Evolutionary conservation across 2,888 invertebrate species (phyloP).

Genomic region (Polia nebulosa): DNA sequence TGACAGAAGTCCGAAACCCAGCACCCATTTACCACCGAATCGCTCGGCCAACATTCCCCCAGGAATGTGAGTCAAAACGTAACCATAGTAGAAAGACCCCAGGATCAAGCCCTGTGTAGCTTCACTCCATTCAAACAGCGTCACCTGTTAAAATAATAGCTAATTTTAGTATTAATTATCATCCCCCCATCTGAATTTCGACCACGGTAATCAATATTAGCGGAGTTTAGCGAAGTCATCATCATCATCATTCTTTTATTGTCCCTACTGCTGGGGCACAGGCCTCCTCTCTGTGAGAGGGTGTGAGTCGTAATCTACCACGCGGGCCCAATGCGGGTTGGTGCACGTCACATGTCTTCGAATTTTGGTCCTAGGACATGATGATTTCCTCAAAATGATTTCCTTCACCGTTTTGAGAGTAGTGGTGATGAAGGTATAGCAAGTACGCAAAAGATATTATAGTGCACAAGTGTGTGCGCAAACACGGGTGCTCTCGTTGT

Average conservation of each 20-base stretch:
- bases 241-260: no score
- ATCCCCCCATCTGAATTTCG: not conserved
- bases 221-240: no score
- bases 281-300: no score
- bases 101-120: conserved; percentile 94
- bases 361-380: no score
- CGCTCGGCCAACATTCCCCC: conserved; percentile 95
- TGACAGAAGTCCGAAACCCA: conserved; percentile 95
- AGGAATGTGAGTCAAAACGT: conserved; percentile 95
- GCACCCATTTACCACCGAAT: conserved; percentile 96
- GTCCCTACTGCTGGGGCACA: no score
- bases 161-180: not conserved
- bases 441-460: not conserved
- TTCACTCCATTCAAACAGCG: conserved; percentile 93
- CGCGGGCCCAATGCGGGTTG: no score
- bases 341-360: no score
- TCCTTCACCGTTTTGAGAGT: no score
- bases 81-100: conserved; percentile 96
- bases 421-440: no score
- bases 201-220: not conserved
- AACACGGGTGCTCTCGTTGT: not conserved
- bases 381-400: no score
- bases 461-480: not conserved
- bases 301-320: no score
- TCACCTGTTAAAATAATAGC: conserved; percentile 26